Percentiles rank a stretch among this genome's conserved stretches.
Evolutionary conservation across 2,113 vertebrate species (phyloP).

Genomic region (Fulmarus glacialis): DNA sequence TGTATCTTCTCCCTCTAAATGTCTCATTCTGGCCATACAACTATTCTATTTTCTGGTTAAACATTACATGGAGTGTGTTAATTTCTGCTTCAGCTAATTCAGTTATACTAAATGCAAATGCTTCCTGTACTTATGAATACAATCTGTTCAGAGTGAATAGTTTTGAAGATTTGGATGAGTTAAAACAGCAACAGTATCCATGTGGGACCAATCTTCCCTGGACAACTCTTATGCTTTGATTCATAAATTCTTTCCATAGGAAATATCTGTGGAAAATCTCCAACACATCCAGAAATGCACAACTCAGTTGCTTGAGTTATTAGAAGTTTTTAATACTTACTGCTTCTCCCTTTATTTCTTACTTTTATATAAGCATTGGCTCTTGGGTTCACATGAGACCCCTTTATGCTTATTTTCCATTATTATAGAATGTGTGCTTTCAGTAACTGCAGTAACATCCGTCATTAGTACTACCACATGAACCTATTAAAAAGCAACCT

Average conservation of each 20-base stretch:
- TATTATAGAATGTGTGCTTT: not conserved
- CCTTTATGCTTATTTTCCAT: not conserved
- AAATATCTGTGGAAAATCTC: slow-evolving; percentile 55
- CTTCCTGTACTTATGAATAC: slow-evolving; percentile 68
- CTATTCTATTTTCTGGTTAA: slow-evolving; percentile 49
- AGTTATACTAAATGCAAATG: slow-evolving; percentile 64
- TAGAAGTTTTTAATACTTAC: not conserved
- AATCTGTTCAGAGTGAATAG: slow-evolving; percentile 68
- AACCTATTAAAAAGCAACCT: not conserved
- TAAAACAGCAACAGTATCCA: slow-evolving; percentile 70
- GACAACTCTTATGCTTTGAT: slow-evolving; percentile 58
- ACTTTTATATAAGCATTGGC: not conserved
- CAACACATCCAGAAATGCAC: slow-evolving; percentile 48
- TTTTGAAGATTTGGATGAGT: slow-evolving; percentile 56
- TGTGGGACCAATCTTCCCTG: slow-evolving; percentile 66
- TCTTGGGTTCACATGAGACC: not conserved
- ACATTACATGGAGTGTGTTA: slow-evolving; percentile 35
- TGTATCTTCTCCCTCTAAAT: not conserved
- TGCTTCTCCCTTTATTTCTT: slow-evolving; percentile 1
- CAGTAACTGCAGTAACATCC: not conserved
- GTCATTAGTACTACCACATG: not conserved
- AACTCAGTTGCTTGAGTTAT: slow-evolving; percentile 16
- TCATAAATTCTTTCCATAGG: slow-evolving; percentile 70
- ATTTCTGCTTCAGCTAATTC: slow-evolving; percentile 56
- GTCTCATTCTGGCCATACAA: not conserved